Evolutionary conservation across 2,888 invertebrate genomes (phyloP), one percentile per base, ranked within the genome.

Genomic region (Drosophila birchii): DNA sequence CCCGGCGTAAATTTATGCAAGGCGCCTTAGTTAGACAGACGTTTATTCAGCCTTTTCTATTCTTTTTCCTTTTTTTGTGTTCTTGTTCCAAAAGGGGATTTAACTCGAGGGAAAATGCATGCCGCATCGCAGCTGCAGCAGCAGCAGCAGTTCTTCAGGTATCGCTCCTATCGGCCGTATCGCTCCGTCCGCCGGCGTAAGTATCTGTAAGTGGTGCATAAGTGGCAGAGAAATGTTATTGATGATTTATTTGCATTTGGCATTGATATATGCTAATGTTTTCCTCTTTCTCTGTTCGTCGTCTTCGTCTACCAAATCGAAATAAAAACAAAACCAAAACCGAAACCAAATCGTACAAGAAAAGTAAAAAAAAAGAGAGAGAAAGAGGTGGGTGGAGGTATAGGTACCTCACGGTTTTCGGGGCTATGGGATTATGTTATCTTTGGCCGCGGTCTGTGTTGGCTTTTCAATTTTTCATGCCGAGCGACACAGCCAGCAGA

Each of bases 181-280:
- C 55, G 49, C 26, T 43, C 29, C 20, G 38, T 62, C 56, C 47
- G 29, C 49, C 3, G 63, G 78, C 64, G 76, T 81, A 80, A 81
- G 89, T 86, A 86, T 86, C 89, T 86, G 86, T 88, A 86, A 86
- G 86, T 86, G 86, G 78, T 88, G 86, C 86, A 86, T 88, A 86
- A 86, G 86, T 86, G 86, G 83, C 78, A 75, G 78, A 74, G 78
- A 88, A 87, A 89, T 83, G 86, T 87, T 87, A 89, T 87, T 87
- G 86, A 89, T 87, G 86, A 87, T 87, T 87, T 87, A 87, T 87
- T 87, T 87, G 86, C 86, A 87, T 89, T 86, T 88, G 90, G 86
- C 86, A 87, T 86, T 87, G 86, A 87, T 87, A 87, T 87, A 87
- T 87, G 86, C 86, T 87, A 89, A 87, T 87, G 86, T 88, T 80